A percentile compares a stretch with the other conserved stretches of the same genome.
Evolutionary conservation across 2,797 vertebrate species (phyloP).

Genomic region (Staurois parvus): DNA sequence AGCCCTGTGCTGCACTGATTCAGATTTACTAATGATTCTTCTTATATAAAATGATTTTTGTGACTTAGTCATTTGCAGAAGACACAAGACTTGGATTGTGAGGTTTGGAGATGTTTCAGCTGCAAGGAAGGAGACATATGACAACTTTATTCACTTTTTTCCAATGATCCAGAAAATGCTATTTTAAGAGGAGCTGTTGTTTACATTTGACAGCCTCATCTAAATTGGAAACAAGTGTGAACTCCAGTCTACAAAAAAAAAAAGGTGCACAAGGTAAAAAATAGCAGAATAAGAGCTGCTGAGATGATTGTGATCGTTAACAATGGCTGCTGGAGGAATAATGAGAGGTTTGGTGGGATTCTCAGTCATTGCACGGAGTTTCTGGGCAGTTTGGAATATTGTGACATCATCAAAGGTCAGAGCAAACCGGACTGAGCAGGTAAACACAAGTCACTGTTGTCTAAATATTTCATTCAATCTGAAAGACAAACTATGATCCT

Average conservation of each 20-base stretch:
- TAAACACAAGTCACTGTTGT: background rate
- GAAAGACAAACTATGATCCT: background rate
- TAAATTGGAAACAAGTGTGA: constrained; percentile 7
- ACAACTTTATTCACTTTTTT: no score
- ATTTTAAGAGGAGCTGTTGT: background rate
- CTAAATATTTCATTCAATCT: constrained; percentile 3
- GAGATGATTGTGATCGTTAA: background rate
- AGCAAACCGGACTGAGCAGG: constrained; percentile 39
- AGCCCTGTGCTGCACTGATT: no score
- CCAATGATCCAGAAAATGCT: background rate
- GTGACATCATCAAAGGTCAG: constrained; percentile 23
- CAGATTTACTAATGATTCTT: no score
- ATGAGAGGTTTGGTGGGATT: background rate
- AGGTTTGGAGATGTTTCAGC: no score
- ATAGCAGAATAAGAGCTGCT: background rate
- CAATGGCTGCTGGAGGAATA: background rate
- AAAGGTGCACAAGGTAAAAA: background rate
- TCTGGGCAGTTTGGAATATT: background rate
- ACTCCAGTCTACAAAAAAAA: background rate
- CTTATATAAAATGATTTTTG: no score
- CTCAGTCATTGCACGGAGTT: background rate
- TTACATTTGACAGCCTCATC: background rate
- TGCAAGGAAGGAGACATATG: no score
- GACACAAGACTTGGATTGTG: no score
- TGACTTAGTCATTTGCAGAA: no score